phyloP scores from a whole-genome alignment of 2,113 vertebrate genomes.

The Regulus satrapa region DNA sequence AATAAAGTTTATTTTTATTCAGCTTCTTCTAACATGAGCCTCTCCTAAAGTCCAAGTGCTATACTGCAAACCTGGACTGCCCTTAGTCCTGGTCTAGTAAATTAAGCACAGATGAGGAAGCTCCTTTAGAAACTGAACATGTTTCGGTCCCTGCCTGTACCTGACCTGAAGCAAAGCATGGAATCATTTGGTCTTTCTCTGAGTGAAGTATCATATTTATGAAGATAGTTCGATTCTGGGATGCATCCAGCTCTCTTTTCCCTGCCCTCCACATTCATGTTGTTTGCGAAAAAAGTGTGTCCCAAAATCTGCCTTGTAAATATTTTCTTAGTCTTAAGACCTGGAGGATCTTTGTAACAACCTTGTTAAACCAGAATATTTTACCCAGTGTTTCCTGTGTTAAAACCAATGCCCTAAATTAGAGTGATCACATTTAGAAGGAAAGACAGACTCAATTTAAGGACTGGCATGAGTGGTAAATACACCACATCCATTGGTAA shows the following conservation, averaged over 20 bases:
- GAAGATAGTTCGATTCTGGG: neutral
- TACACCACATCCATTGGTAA: neutral
- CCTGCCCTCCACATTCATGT: neutral
- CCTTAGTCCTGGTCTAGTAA: neutral
- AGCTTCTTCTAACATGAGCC: neutral
- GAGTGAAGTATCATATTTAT: neutral
- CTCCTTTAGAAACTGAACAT: fast-evolving
- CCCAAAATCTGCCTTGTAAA: neutral
- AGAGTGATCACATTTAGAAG: neutral
- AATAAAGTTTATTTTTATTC: neutral
- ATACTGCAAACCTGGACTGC: neutral
- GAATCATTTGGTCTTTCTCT: neutral
- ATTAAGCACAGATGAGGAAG: fast-evolving
- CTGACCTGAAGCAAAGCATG: neutral
- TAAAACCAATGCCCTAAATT: neutral
- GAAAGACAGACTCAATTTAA: neutral
- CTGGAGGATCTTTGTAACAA: neutral
- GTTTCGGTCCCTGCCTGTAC: neutral
- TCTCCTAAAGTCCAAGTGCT: neutral
- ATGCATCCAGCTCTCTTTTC: neutral
- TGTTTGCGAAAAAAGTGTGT: neutral
- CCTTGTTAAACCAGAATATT: neutral
- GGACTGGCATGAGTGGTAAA: neutral
- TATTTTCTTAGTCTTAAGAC: neutral
- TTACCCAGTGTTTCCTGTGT: neutral